phyloP scores from a whole-genome alignment of 2,797 vertebrate genomes.

The Enteromius radiatus region DNA sequence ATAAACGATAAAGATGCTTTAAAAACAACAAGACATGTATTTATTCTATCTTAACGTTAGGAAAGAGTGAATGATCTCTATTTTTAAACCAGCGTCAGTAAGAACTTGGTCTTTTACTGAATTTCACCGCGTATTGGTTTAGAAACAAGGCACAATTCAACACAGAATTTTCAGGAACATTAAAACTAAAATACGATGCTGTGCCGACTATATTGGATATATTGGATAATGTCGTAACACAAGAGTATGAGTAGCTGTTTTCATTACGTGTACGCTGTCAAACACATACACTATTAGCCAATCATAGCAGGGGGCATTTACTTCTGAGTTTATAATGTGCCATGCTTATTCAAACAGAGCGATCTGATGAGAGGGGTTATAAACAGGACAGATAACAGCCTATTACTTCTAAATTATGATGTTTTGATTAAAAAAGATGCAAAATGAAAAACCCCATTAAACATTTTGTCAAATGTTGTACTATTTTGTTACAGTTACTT shows the following conservation, averaged over 20 bases:
- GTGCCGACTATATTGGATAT: too few relatives aligned
- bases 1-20: neutral
- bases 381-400: too few relatives aligned
- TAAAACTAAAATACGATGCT: neutral
- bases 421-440: neutral
- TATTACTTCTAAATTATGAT: too few relatives aligned
- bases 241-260: too few relatives aligned
- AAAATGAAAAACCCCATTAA: neutral
- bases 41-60: neutral
- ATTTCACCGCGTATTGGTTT: neutral
- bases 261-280: neutral
- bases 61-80: too few relatives aligned
- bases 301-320: neutral
- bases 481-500: neutral
- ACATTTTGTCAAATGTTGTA: neutral
- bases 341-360: neutral
- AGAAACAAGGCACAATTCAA: neutral
- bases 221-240: too few relatives aligned
- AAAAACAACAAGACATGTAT: neutral
- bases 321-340: neutral
- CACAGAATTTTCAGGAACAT: neutral
- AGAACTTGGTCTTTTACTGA: too few relatives aligned
- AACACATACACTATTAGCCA: neutral
- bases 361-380: neutral
- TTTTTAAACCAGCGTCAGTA: too few relatives aligned